Percentiles rank a stretch among this genome's conserved stretches.
phyloP scores from a whole-genome alignment of 1,140 invertebrate genomes.

The Ridgeia piscesae region DNA sequence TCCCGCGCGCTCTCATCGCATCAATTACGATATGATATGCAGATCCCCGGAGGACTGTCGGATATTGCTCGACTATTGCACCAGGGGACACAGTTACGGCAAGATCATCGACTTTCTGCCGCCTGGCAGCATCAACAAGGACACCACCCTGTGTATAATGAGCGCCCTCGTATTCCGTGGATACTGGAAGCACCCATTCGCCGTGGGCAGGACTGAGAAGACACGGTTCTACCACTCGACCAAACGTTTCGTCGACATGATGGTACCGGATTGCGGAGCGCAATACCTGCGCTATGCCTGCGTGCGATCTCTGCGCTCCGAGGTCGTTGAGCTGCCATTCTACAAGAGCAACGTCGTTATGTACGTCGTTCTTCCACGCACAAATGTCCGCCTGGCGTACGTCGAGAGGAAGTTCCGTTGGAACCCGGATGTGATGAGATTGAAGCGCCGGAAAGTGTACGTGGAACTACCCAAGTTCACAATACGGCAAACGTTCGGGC shows the following conservation, averaged over 20 bases:
- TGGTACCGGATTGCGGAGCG: background rate
- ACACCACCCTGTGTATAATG: constrained; percentile 69
- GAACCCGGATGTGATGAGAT: constrained; percentile 17
- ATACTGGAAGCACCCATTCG: constrained; percentile 72
- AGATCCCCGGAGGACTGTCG: no score
- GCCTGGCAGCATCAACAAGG: constrained; percentile 52
- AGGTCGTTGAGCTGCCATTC: constrained; percentile 73
- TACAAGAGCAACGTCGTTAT: constrained; percentile 79
- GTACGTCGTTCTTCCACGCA: constrained; percentile 61
- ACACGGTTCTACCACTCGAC: constrained; percentile 41
- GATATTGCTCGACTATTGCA: no score
- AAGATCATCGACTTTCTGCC: constrained; percentile 69
- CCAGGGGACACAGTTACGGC: constrained; percentile 37
- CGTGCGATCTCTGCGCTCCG: constrained; percentile 58
- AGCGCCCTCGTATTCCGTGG: constrained; percentile 79
- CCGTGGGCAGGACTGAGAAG: constrained; percentile 60
- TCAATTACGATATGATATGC: no score
- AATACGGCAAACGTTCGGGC: constrained; percentile 43
- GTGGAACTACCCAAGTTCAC: constrained; percentile 67
- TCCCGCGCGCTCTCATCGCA: no score
- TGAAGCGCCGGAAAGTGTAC: constrained; percentile 20
- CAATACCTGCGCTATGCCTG: background rate
- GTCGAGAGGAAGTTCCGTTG: constrained; percentile 35
- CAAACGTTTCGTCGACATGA: background rate
- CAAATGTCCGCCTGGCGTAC: constrained; percentile 43